Evolutionary conservation across 2,797 vertebrate genomes (phyloP), one percentile per base, ranked within the genome.

Genomic region (Mycteria americana): DNA sequence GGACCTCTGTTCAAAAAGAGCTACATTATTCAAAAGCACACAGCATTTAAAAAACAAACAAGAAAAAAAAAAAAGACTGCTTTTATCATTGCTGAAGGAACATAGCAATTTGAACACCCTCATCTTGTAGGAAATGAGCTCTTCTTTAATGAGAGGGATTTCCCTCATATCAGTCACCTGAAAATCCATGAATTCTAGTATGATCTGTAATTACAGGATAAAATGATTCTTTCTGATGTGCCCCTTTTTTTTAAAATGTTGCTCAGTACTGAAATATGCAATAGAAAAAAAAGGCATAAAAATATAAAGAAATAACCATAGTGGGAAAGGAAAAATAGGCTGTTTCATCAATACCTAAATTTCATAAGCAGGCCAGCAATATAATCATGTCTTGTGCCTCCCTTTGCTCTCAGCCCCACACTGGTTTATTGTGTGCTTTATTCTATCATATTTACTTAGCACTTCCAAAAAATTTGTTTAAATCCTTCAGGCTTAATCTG

Each of bases 191-290:
- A 88, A 48, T 68, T 77, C 27, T 54, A 59, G 51, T 68, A 28
- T 54, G 12, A 59, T 4, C 3, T 30, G 7, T 65, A 75, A 63
- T 39, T 72, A 48, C 11, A 67, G 11, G 7, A 9, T 18, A 80
- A 72, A 62, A 0, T 0, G 7, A 65, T 45, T 54, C 3, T 69
- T 88, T 94, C 33, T 24, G 41, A 18, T 35, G 5, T 54, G 24
- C 1, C 16, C 5, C 7, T 57, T 69, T 27, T 39, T n/a, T 0
- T 0, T n/a, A 0, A 33, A 18, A 57, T 10, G 0, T 35, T 60
- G 7, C 18, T 92, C 39, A 59, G 16, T 43, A 35, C 24, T 64
- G 80, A 79, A 88, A 77, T 45, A 53, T 3, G 14, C 5, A 43
- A 67, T 7, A 51, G 21, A 24, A 68, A 45, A 48, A 50, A n/a